phyloP scores from a whole-genome alignment of 2,888 invertebrate genomes.

The Eupeodes luniger region DNA sequence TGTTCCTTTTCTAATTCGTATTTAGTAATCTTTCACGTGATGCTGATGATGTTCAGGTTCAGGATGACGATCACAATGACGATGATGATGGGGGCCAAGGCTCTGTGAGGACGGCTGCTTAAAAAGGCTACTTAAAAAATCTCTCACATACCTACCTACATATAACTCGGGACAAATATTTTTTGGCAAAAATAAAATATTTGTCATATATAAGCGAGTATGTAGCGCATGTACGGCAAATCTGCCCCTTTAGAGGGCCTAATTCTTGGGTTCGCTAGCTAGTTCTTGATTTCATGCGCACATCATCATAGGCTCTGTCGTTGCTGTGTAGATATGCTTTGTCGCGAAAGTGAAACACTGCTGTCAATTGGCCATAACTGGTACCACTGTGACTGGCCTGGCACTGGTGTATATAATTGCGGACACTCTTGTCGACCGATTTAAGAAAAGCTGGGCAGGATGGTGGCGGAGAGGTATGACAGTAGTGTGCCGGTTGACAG shows the following conservation, averaged over 20 bases:
- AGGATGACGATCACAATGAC: constrained; percentile 46
- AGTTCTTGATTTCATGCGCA: constrained; percentile 37
- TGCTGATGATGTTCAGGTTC: constrained; percentile 61
- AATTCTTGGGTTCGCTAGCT: constrained; percentile 49
- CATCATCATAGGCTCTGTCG: constrained; percentile 57
- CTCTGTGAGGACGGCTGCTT: constrained; percentile 9
- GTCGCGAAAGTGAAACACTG: constrained; percentile 73
- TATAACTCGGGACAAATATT: constrained; percentile 66
- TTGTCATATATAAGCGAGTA: constrained; percentile 40
- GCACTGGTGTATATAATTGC: constrained; percentile 26
- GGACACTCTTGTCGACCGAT: neutral
- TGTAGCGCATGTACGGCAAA: constrained; percentile 3
- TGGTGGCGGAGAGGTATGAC: constrained; percentile 43
- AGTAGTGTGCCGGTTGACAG: constrained; percentile 73
- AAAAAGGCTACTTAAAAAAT: constrained; percentile 70
- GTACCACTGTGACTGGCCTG: constrained; percentile 53
- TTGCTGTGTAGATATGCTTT: constrained; percentile 7
- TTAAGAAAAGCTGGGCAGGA: neutral
- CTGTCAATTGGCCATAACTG: constrained; percentile 71
- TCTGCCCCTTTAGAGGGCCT: constrained; percentile 52
- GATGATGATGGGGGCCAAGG: constrained; percentile 59
- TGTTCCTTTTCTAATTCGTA: constrained; percentile 65
- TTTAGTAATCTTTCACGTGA: constrained; percentile 69
- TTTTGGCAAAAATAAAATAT: constrained; percentile 72
- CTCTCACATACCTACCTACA: constrained; percentile 74